These are phyloP conservation scores for Piprites chloris DNA, from an alignment of 2,113 vertebrate species.

Conservation along the genomic window DNA sequence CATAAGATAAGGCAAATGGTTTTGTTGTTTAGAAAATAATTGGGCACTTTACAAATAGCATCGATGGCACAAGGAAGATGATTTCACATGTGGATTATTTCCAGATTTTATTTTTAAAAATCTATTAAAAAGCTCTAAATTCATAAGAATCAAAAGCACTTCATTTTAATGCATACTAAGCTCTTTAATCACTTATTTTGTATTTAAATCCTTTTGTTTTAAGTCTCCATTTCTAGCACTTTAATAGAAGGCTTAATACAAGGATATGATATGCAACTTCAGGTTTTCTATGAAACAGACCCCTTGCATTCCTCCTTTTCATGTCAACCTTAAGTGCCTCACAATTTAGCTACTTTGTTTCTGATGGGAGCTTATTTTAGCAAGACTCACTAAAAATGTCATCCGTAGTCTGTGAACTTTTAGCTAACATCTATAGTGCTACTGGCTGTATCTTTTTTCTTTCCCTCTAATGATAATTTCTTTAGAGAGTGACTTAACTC, in stretches of 20 bases:
- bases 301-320: slow-evolving; percentile 57
- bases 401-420: not conserved
- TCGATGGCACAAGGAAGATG: slow-evolving; percentile 53
- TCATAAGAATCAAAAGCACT: slow-evolving; percentile 51
- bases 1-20: slow-evolving; percentile 70
- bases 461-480: not conserved
- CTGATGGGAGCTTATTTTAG: slow-evolving; percentile 63
- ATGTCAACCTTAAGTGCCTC: slow-evolving; percentile 77
- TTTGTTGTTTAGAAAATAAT: slow-evolving; percentile 61
- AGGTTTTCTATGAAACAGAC: slow-evolving; percentile 63
- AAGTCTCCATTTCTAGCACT: slow-evolving; percentile 69
- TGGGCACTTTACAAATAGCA: slow-evolving; percentile 64
- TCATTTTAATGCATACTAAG: slow-evolving; percentile 53
- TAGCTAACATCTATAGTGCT: slow-evolving; percentile 32
- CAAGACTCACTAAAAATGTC: slow-evolving; percentile 46
- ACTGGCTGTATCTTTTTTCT: not conserved
- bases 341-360: slow-evolving; percentile 66
- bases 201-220: slow-evolving; percentile 62
- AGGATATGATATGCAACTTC: slow-evolving; percentile 64
- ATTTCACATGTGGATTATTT: slow-evolving; percentile 35
- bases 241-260: slow-evolving; percentile 71
- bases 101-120: slow-evolving; percentile 32
- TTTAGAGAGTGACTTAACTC: not conserved
- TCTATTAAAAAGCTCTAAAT: slow-evolving; percentile 42
- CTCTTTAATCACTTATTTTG: slow-evolving; percentile 60